Conservation (phyloP, 92 coral and sea anemone genomes). For the Actinernus sp. region DNA sequence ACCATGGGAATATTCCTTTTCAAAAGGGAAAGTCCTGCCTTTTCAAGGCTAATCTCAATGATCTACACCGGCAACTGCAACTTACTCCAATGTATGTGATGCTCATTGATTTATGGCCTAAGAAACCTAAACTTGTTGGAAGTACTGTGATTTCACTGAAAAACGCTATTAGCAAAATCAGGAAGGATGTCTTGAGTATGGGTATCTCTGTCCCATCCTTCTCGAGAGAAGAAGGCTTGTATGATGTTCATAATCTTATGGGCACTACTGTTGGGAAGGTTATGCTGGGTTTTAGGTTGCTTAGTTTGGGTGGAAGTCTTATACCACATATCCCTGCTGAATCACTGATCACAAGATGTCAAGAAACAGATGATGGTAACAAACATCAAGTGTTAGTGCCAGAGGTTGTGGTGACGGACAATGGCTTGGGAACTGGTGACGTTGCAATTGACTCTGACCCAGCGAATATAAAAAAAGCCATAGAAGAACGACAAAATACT, state of each 20-base stretch:
- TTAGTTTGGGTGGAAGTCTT: conserved; percentile 93
- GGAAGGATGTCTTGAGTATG: conserved; percentile 53
- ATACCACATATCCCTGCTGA: conserved; percentile 78
- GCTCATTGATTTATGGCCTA: conserved; percentile 86
- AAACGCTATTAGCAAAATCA: conserved; percentile 64
- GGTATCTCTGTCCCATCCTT: conserved; percentile 89
- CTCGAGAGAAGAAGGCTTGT: conserved; percentile 70
- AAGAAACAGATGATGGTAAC: not conserved
- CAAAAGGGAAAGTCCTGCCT: conserved; percentile 92
- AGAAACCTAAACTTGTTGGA: conserved; percentile 77
- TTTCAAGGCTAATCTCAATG: conserved; percentile 68
- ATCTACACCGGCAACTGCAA: conserved; percentile 64
- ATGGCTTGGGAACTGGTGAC: not conserved
- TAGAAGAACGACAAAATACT: not conserved
- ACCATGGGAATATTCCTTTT: conserved; percentile 70
- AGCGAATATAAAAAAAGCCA: not conserved
- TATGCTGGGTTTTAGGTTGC: conserved; percentile 70
- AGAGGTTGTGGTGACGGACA: not conserved
- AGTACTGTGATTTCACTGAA: conserved; percentile 80
- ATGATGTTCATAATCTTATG: conserved; percentile 85
- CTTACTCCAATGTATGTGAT: conserved; percentile 85
- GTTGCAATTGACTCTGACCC: not conserved
- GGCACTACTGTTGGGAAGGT: conserved; percentile 78
- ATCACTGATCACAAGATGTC: conserved; percentile 53
- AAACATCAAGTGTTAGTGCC: not conserved